phyloP scores from a whole-genome alignment of 2,113 vertebrate genomes.

The Butorides virescens region DNA sequence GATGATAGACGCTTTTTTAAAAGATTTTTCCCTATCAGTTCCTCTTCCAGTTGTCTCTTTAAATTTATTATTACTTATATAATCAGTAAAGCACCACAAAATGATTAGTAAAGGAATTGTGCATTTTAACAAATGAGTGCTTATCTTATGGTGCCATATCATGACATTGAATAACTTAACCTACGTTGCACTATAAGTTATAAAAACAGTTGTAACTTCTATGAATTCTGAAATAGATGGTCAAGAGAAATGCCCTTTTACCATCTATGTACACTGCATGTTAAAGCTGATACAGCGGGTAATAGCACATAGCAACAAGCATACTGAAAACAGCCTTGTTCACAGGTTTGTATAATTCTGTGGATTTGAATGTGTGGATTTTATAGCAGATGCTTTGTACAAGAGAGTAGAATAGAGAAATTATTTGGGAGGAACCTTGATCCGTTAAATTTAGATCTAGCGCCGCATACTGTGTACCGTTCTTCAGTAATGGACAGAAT shows the following conservation, averaged over 20 bases:
- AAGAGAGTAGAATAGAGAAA: conserved; percentile 30
- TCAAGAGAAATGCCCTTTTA: conserved; percentile 33
- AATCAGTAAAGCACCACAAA: conserved; percentile 17
- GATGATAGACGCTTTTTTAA: not conserved
- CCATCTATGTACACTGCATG: not conserved
- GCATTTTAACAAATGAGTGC: conserved; percentile 19
- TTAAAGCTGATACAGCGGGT: conserved; percentile 8
- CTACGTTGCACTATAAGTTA: conserved; percentile 16
- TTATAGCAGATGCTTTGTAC: conserved; percentile 37
- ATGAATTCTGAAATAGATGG: conserved; percentile 37
- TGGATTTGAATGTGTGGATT: conserved; percentile 24
- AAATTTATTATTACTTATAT: not conserved
- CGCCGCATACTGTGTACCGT: not conserved
- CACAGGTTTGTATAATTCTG: not conserved
- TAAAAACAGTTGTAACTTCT: conserved; percentile 10
- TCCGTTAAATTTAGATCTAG: not conserved
- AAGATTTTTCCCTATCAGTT: not conserved
- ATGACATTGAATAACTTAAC: conserved; percentile 20
- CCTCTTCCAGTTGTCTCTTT: not conserved
- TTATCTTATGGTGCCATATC: conserved; percentile 43
- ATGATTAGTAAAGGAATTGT: not conserved
- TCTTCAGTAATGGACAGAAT: not conserved
- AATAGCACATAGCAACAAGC: conserved; percentile 1
- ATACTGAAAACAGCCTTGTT: not conserved
- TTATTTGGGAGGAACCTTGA: not conserved